A percentile compares a stretch with the other conserved stretches of the same genome.
These are phyloP conservation scores for Ichneumoninae sp. DNA, from an alignment of 2,888 invertebrate genomes.

Conservation along the genomic window DNA sequence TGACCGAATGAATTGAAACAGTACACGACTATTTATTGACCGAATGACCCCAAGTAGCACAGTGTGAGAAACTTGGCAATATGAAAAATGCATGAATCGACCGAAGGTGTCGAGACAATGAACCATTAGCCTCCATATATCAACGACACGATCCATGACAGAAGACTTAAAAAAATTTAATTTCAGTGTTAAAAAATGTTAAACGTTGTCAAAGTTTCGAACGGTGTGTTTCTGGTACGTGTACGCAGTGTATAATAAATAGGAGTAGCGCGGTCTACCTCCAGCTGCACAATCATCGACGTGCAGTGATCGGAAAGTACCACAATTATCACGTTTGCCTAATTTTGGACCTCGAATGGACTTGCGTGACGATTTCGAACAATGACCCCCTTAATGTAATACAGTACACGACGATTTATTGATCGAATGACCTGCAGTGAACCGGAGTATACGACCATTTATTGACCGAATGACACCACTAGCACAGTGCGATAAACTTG, in stretches of 20 bases:
- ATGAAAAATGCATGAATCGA: neutral
- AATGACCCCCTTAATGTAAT: neutral
- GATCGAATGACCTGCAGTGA: neutral
- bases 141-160: neutral
- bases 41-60: neutral
- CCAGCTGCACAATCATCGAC: constrained; percentile 22
- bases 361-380: neutral
- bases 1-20: neutral
- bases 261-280: neutral
- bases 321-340: constrained; percentile 46
- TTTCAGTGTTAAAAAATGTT: neutral
- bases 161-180: neutral
- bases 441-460: too few species aligned
- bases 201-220: neutral
- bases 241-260: neutral
- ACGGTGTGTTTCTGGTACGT: neutral
- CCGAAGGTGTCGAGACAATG: neutral
- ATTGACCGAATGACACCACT: neutral
- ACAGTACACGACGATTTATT: neutral
- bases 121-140: neutral
- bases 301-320: constrained; percentile 54
- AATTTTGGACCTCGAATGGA: neutral
- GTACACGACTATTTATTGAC: neutral
- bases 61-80: neutral
- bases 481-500: neutral